phyloP scores from a whole-genome alignment of 2,888 invertebrate genomes.

The Pantelozetes paolii region DNA sequence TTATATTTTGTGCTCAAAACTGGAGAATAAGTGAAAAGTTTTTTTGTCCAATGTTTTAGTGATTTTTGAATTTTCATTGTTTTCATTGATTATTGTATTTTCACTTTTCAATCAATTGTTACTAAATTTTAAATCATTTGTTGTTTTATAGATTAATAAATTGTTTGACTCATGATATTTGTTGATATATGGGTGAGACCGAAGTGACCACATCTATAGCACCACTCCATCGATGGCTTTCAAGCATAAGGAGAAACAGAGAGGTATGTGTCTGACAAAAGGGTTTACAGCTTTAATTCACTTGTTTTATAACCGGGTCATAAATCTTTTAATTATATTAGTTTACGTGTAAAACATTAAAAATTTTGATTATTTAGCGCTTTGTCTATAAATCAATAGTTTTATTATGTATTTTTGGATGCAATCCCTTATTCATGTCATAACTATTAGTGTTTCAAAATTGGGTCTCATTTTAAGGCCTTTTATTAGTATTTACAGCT shows the following conservation, averaged over 20 bases:
- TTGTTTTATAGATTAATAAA: constrained; percentile 4
- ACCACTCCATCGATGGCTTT: constrained; percentile 35
- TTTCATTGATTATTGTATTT: background rate
- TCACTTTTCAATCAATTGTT: background rate
- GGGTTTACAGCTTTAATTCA: background rate
- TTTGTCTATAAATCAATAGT: too few species aligned
- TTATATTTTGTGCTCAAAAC: too few species aligned
- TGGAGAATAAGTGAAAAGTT: too few species aligned
- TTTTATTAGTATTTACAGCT: too few species aligned
- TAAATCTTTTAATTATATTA: background rate
- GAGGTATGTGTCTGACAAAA: constrained; percentile 28
- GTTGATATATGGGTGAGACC: constrained; percentile 32
- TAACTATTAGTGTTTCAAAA: too few species aligned
- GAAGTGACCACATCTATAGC: constrained; percentile 5
- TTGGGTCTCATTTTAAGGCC: too few species aligned
- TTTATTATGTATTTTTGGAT: too few species aligned
- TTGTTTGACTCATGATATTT: constrained; percentile 33
- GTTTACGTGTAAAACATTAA: background rate
- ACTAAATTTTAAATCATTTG: too few species aligned
- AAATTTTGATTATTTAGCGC: too few species aligned
- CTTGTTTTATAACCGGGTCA: background rate
- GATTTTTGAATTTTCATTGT: background rate
- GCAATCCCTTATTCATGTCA: too few species aligned
- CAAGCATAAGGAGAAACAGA: constrained; percentile 35
- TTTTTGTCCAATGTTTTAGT: background rate